Base-by-base conservation (phyloP, 2,113 vertebrate genomes). In the Microtus montanus region DNA sequence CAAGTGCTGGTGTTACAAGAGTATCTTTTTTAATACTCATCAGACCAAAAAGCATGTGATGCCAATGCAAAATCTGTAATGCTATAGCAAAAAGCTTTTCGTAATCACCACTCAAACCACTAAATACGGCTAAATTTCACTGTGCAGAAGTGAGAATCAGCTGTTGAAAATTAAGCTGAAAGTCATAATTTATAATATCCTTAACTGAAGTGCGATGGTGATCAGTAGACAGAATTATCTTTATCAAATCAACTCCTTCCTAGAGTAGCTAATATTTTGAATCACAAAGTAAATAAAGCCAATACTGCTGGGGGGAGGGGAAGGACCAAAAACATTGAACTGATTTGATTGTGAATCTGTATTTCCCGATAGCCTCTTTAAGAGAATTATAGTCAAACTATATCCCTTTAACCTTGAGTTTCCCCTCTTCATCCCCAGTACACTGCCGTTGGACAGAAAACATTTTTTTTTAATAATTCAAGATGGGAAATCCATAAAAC, bases 221-320 rank as follows among this genome's bases (percentile, higher is more conserved):
- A 3, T 77, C 80, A 73, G 66, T 33, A 91, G 77, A 89, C 33
- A n/a, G 68, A 87, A 93, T 83, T 86, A 74, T 58, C 82, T 89
- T 7, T 41, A 83, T 84, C 61, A 87, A 92, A 78, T n/a, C 66
- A 93, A 44, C 33, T 74, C 89, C 80, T 63, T 63, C 88, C 71
- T 83, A 77, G 64, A 96, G 85, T 49, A 96, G 74, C n/a, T 94
- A 93, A 77, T 82, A 92, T 74, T 74, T 91, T 85, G 35, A 92
- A 94, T 90, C 41, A 73, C 7, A 91, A 78, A 96, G 41, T 61
- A 96, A 91, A 47, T 82, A 87, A 93, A 92, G 79, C 33, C 93
- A 85, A 79, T 35, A 89, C 44, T 70, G 5, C 52, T 83, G n/a
- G 44, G 44, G 66, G 80, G 63, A 28, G 44, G 38, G 44, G 44